Percentiles rank a stretch among this genome's conserved stretches.
These are phyloP conservation scores for Vanessa atalanta DNA, from an alignment of 1,140 invertebrate species.

Conservation along the genomic window DNA sequence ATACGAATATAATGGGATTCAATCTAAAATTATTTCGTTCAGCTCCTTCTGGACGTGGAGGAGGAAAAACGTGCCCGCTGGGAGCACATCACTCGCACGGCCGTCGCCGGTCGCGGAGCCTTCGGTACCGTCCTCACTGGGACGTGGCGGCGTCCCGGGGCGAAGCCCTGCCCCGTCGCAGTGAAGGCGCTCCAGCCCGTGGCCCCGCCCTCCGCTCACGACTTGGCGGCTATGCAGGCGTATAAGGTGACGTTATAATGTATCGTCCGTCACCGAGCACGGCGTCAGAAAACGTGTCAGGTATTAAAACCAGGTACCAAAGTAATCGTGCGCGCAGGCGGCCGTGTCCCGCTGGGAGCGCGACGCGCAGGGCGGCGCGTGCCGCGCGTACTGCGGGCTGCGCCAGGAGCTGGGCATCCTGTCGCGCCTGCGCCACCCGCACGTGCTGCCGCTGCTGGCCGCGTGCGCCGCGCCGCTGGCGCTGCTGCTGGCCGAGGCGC, in stretches of 20 bases:
- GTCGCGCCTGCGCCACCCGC: slow-evolving; percentile 90
- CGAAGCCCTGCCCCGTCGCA: slow-evolving; percentile 88
- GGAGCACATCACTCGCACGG: slow-evolving; percentile 89
- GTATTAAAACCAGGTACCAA: too few relatives aligned
- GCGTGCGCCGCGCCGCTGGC: slow-evolving; percentile 94
- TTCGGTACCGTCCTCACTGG: slow-evolving; percentile 98
- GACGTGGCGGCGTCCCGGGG: slow-evolving; percentile 83
- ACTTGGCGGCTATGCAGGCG: slow-evolving; percentile 87
- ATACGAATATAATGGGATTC: too few relatives aligned
- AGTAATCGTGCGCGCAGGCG: slow-evolving; percentile 81
- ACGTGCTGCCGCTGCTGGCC: slow-evolving; percentile 96
- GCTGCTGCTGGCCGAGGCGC: slow-evolving; percentile 94
- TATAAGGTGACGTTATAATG: slow-evolving; percentile 84
- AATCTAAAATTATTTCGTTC: slow-evolving; percentile 20
- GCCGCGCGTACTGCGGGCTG: slow-evolving; percentile 96
- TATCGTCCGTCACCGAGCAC: too few relatives aligned
- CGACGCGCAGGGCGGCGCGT: slow-evolving; percentile 94
- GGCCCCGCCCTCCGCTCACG: slow-evolving; percentile 90
- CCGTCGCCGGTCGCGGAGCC: slow-evolving; percentile 95
- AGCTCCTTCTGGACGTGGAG: slow-evolving; percentile 94
- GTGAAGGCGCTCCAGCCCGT: slow-evolving; percentile 98
- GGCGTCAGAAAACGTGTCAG: too few relatives aligned
- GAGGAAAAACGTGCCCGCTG: slow-evolving; percentile 89
- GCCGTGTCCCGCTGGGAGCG: slow-evolving; percentile 94
- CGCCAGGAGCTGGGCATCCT: slow-evolving; percentile 96